Base-by-base conservation (phyloP, 2,797 vertebrate genomes). In the Amazona finschi region DNA sequence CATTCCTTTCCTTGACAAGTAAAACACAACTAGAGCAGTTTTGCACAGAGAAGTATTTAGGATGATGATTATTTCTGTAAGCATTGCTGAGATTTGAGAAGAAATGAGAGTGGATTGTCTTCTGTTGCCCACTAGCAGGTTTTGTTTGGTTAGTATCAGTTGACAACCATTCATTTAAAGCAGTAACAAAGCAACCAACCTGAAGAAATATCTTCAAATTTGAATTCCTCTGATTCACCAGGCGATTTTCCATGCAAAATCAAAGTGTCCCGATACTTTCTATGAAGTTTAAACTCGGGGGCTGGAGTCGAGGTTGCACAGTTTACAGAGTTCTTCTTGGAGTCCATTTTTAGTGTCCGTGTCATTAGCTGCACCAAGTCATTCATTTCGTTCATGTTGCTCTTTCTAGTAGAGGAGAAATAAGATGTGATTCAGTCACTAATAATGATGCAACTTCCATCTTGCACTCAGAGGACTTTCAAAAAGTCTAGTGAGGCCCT, bases 311-410 rank as follows among this genome's bases (percentile, higher is more conserved):
- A 90, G 69, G 89, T 89, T 62, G 67, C 75, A 57, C 77, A 93
- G 43, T 89, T 90, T 38, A 97, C 97, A 41, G 85, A 95, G 47
- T 76, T 97, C 16, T 99, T 99, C 95, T 97, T 98, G 69, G 96
- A 95, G 84, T 98, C 98, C 98, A 99, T 97, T 85, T 98, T 98
- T 95, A 99, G 97, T 7, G 99, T 99, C 91, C 98, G 96, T 2
- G 99, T 99, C 99, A 99, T 99, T 96, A 99, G 95, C 53, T 99
- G 98, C 72, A 99, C 98, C 94, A 99, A 97, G 94, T 99, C 99
- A 72, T 98, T 98, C 97, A 99, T 99, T 95, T 99, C 99, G 53
- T 74, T 98, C 93, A 96, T 96, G 27, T 96, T 98, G 61, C 88
- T 96, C 96, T 98, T 99, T 93, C 99, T 99, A 94, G 25, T 24